Conservation (phyloP, 2,888 invertebrate genomes). For the Caenorhabditis wallacei region DNA sequence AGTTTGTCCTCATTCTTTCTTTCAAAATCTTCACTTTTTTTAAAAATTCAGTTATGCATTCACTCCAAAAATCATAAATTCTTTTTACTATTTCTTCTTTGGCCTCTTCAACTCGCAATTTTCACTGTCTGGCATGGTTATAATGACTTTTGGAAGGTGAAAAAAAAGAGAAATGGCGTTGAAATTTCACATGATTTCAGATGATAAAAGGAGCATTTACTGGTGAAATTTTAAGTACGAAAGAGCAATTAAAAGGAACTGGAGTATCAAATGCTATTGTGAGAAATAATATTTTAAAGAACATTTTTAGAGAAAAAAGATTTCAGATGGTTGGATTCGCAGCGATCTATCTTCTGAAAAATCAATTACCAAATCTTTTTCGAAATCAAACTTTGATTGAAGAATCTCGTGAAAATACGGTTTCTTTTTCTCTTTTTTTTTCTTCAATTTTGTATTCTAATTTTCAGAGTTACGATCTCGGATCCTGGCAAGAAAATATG, state of each 20-base stretch:
- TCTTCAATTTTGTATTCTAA: background rate
- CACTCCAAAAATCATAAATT: slow-evolving; percentile 71
- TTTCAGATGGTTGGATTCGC: slow-evolving; percentile 61
- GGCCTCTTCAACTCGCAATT: slow-evolving; percentile 63
- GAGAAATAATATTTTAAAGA: background rate
- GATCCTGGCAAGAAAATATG: slow-evolving; percentile 55
- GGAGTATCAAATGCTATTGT: slow-evolving; percentile 67
- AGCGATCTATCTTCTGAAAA: slow-evolving; percentile 54
- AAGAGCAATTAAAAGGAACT: slow-evolving; percentile 61
- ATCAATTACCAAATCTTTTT: slow-evolving; percentile 62
- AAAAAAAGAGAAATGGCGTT: background rate
- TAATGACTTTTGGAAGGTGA: slow-evolving; percentile 49
- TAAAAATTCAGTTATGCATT: slow-evolving; percentile 64
- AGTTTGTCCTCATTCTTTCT: too few species aligned
- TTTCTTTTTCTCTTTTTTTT: background rate
- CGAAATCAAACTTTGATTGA: slow-evolving; percentile 69
- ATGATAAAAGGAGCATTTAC: slow-evolving; percentile 26
- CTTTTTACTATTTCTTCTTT: slow-evolving; percentile 68
- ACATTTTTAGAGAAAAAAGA: background rate
- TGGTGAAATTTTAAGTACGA: slow-evolving; percentile 10
- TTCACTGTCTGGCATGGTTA: slow-evolving; percentile 60
- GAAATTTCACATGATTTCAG: slow-evolving; percentile 8
- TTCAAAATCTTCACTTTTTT: too few species aligned
- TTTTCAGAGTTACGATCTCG: slow-evolving; percentile 52
- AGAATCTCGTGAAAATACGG: slow-evolving; percentile 52